Conservation (phyloP, 2,797 vertebrate species). For the Poeciliopsis paucimaculata region DNA sequence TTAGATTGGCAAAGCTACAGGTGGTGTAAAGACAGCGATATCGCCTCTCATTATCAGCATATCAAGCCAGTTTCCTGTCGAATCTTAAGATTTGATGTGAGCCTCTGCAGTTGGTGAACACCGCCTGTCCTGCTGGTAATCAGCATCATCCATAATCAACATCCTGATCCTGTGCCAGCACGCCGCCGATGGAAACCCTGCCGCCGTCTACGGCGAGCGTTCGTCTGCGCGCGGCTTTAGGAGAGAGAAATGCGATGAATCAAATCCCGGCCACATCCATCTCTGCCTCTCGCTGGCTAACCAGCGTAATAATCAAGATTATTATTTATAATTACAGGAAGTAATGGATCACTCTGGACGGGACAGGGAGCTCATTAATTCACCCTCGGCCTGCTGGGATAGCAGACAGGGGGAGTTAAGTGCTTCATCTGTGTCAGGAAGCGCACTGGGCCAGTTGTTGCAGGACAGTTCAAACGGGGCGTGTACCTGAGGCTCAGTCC, state of each 20-base stretch:
- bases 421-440: constrained; percentile 95
- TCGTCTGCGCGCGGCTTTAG: constrained; percentile 73
- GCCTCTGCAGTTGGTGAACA: constrained; percentile 9
- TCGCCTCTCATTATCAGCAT: background rate
- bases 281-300: constrained; percentile 92
- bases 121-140: constrained; percentile 43
- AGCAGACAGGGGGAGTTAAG: constrained; percentile 85
- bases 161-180: constrained; percentile 42
- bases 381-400: constrained; percentile 90
- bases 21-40: background rate
- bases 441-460: constrained; percentile 62
- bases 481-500: constrained; percentile 35
- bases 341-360: constrained; percentile 99
- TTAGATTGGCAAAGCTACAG: background rate
- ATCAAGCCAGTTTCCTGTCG: too few species aligned
- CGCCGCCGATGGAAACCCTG: constrained; percentile 61
- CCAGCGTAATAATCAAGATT: constrained; percentile 99
- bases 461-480: constrained; percentile 43
- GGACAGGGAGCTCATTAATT: constrained; percentile 97
- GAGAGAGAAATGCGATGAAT: constrained; percentile 89
- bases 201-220: constrained; percentile 77
- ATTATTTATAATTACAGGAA: constrained; percentile 99
- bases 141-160: constrained; percentile 27
- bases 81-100: background rate
- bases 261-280: constrained; percentile 93